phyloP scores from a whole-genome alignment of 37 sponge, comb jelly and placozoan species.

The Ephydatia muelleri region DNA sequence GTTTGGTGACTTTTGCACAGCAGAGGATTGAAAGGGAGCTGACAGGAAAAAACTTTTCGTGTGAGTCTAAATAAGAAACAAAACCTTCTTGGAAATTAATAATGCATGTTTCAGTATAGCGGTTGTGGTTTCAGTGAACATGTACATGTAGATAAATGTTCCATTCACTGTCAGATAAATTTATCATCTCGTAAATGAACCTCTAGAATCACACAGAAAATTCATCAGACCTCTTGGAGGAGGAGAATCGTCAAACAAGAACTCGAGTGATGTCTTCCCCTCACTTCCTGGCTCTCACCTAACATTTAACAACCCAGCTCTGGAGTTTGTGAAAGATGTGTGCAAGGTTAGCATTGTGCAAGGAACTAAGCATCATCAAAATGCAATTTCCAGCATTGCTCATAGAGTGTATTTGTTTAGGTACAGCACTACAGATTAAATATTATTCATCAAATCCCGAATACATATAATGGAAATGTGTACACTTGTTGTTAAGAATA shows the following conservation, averaged over 20 bases:
- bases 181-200: neutral
- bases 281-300: slow-evolving; percentile 88
- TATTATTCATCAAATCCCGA: too few species aligned
- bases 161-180: too few species aligned
- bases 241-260: slow-evolving; percentile 3
- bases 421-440: too few species aligned
- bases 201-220: slow-evolving; percentile 77
- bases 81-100: neutral
- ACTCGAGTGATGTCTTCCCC: slow-evolving; percentile 54
- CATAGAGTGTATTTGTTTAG: too few species aligned
- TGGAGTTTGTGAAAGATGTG: slow-evolving; percentile 91
- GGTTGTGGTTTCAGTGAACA: neutral
- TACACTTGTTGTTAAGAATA: too few species aligned
- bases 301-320: slow-evolving; percentile 72
- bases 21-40: slow-evolving; percentile 74
- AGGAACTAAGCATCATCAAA: too few species aligned
- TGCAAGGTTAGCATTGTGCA: slow-evolving; percentile 89
- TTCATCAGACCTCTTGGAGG: slow-evolving; percentile 66
- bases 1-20: slow-evolving; percentile 81
- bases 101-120: neutral
- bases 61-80: slow-evolving; percentile 38
- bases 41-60: slow-evolving; percentile 75
- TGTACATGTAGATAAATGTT: neutral
- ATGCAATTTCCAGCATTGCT: too few species aligned
- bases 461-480: too few species aligned